These are phyloP conservation scores for Pollenia griseotomentosa DNA, from an alignment of 2,888 invertebrate genomes.

Conservation along the genomic window DNA sequence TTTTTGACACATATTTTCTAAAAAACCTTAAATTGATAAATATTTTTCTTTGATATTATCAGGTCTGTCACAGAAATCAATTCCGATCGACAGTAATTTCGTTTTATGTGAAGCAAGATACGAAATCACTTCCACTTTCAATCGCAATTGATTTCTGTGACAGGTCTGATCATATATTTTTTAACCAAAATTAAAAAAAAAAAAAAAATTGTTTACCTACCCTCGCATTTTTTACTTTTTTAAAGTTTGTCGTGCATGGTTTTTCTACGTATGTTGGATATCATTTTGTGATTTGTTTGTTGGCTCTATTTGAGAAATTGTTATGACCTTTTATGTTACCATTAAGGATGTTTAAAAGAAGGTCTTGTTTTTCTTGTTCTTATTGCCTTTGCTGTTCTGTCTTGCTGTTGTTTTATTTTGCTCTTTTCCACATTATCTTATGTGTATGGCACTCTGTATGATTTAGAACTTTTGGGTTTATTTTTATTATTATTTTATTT, in stretches of 20 bases:
- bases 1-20: too few species aligned
- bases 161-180: too few species aligned
- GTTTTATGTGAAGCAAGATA: too few species aligned
- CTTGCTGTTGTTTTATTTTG: conserved; percentile 1
- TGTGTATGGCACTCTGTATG: not conserved
- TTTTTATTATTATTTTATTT: not conserved
- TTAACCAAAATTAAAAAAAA: too few species aligned
- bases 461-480: not conserved
- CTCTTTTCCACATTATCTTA: not conserved
- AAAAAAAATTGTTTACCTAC: not conserved
- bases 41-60: too few species aligned
- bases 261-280: conserved; percentile 19
- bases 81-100: too few species aligned
- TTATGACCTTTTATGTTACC: conserved; percentile 61
- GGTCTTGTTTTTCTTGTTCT: conserved; percentile 19
- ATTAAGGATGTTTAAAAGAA: conserved; percentile 57
- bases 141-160: too few species aligned
- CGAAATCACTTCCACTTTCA: too few species aligned
- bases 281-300: conserved; percentile 69
- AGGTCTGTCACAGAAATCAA: too few species aligned
- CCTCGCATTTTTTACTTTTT: not conserved
- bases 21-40: too few species aligned
- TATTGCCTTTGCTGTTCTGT: not conserved
- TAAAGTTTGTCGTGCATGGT: not conserved
- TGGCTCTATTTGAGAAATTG: conserved; percentile 71